Evolutionary conservation across 2,113 vertebrate species (phyloP), one percentile per base, ranked within the genome.

Genomic region (Raphicerus campestris): DNA sequence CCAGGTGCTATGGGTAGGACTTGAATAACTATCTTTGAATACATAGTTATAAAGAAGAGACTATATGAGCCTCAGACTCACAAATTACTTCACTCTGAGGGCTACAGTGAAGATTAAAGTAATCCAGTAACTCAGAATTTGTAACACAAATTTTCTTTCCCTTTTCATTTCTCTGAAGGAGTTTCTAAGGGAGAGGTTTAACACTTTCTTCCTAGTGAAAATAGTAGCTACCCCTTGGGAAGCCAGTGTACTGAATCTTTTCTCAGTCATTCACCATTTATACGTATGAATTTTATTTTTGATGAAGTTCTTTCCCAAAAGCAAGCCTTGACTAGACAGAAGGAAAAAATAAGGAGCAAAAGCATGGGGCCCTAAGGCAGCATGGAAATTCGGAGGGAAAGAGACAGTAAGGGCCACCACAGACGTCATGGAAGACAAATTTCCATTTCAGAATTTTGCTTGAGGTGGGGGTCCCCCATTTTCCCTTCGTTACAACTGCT

Each of bases 21-120:
- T 91, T 81, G 3, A 86, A 84, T 30, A 66, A 92, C 42, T 26
- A 88, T 70, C 42, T 61, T 53, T 66, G 58, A 73, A 19, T 45
- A 39, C 45, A 35, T 15, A 83, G 16, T 14, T 80, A 87, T 28
- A 95, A 95, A 73, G n/a, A 90, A 95, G 28, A 91, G 15, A 78
- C 15, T 86, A 20, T 32, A 24, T 32, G 47, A 96, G 75, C 70
- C 42, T 88, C 55, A 90, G 60, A 80, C 35, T 51, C n/a, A 94
- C 35, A 91, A 58, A 90, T 82, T 56, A 91, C n/a, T n/a, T 93
- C n/a, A 14, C 73, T 95, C 45, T 90, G 77, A 96, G 47, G 15
- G 9, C 28, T 35, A 89, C 2, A 10, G 16, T 83, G 60, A 87
- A 32, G 45, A 91, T 93, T 88, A 96, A 97, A 81, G 63, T 81